Conservation (phyloP, 2,888 invertebrate species). For the Bimastos eiseni region DNA sequence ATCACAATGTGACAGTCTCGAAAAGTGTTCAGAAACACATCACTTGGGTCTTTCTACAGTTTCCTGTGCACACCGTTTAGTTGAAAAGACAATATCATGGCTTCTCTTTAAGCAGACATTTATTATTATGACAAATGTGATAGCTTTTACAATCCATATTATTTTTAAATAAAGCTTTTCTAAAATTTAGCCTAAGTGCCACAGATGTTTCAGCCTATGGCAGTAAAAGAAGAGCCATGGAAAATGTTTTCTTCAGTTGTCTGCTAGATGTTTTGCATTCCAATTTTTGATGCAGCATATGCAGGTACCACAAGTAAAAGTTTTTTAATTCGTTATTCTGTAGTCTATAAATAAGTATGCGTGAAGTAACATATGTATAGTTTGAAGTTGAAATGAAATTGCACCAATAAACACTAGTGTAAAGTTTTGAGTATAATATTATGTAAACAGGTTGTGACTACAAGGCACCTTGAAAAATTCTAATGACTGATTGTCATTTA, state of each 20-base stretch:
- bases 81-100: conserved; percentile 17
- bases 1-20: conserved; percentile 24
- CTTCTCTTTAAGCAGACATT: conserved; percentile 9
- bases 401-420: not conserved
- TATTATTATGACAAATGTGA: conserved; percentile 6
- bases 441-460: not conserved
- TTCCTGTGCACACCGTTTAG: not conserved
- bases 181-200: not conserved
- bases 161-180: not conserved
- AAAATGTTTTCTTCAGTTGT: not conserved
- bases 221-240: not conserved
- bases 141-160: conserved; percentile 13
- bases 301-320: not conserved
- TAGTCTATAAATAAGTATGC: not conserved
- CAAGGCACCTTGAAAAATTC: not conserved
- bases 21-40: not conserved
- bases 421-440: not conserved
- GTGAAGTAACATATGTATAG: not conserved
- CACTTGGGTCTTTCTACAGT: not conserved
- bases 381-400: not conserved
- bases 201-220: not conserved
- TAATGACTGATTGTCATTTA: not conserved
- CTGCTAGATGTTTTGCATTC: not conserved
- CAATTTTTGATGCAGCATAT: not conserved
- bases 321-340: not conserved